phyloP scores from a whole-genome alignment of 2,888 invertebrate species.

The Cerastoderma edule region DNA sequence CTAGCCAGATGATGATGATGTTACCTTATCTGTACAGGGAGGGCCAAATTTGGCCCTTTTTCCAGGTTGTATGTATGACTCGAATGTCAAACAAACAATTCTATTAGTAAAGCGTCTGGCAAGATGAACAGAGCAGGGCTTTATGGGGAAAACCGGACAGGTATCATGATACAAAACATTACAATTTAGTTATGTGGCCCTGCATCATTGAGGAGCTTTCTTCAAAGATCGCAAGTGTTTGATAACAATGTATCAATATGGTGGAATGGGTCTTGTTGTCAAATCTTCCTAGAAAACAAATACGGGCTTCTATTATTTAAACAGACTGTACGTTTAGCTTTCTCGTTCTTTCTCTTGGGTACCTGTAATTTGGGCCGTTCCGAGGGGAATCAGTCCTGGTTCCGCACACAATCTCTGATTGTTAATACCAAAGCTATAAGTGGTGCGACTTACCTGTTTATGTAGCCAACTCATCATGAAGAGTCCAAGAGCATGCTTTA shows the following conservation, averaged over 20 bases:
- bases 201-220: not conserved
- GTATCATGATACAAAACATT: conserved; percentile 26
- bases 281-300: not conserved
- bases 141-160: conserved; percentile 24
- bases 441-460: no score
- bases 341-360: not conserved
- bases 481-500: no score
- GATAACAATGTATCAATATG: conserved; percentile 8
- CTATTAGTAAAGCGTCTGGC: conserved; percentile 42
- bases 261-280: not conserved
- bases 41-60: no score
- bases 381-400: no score
- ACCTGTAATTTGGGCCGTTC: not conserved
- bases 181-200: conserved; percentile 6
- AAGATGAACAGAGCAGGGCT: conserved; percentile 27
- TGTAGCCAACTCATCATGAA: no score
- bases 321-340: not conserved
- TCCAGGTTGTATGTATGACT: no score
- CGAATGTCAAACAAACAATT: conserved; percentile 50
- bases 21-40: no score
- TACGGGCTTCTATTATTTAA: conserved; percentile 19
- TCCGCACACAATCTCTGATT: no score
- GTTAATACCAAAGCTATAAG: no score
- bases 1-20: no score
- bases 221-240: not conserved